Base-by-base conservation (phyloP, 1,140 invertebrate species). In the Tribolium madens region DNA sequence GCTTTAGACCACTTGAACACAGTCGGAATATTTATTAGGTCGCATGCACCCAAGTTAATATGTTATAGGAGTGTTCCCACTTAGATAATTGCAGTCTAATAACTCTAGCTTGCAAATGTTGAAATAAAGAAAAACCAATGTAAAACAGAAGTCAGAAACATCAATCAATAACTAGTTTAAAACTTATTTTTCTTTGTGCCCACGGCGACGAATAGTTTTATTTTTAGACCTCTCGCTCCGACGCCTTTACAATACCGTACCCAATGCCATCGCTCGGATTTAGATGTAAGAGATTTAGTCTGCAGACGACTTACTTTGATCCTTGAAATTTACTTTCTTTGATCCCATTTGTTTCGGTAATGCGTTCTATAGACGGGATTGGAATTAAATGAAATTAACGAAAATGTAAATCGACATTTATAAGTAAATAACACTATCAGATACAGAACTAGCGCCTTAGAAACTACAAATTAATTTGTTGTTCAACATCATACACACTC, bases 1-100 rank as follows among this genome's bases (percentile, higher is more conserved):
- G 47, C 68, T 18, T 14, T 71, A 47, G 68, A 71, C 68, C 47
- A 71, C 68, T 71, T 71, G 68, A 71, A 71, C 68, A 71, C 68
- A 14, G 14, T 18, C 68, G 68, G 68, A 71, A 71, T 71, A 71
- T 71, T 71, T 71, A 71, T 47, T 46, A 71, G 68, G 17, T 17
- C 14, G 33, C 17, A 71, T 71, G 68, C 33, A 33, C 26, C 57
- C 9, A 15, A 47, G 68, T 50, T 50, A 71, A 71, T 48, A 47
- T 21, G 68, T 71, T 71, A 69, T 6, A 18, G 14, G 18, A 36
- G 64, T 33, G 13, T 69, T 47, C 4, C 68, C 68, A 71, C 68
- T 71, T 47, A 47, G 68, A 47, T 71, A 71, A 71, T 71, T 71
- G 68, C 68, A 33, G 14, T 12, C 6, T 60, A 60, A 60, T 60